These are phyloP conservation scores for Drosophila koepferae DNA, from an alignment of 2,888 invertebrate genomes.

Conservation along the genomic window DNA sequence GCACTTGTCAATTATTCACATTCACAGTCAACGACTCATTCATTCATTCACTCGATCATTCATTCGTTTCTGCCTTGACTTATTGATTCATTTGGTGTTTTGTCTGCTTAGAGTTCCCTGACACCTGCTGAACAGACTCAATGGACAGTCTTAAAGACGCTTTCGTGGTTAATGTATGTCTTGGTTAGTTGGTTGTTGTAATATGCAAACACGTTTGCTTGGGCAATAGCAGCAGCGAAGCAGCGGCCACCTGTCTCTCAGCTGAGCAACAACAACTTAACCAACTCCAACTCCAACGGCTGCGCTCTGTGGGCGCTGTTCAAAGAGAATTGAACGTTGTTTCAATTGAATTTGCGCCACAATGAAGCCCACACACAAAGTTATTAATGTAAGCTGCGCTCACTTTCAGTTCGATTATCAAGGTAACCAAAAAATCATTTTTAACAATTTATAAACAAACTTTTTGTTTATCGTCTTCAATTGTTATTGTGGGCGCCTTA, in stretches of 20 bases:
- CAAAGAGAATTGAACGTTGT: constrained; percentile 29
- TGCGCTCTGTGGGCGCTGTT: background rate
- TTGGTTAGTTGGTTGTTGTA: background rate
- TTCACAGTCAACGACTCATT: constrained; percentile 17
- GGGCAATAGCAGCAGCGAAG: constrained; percentile 11
- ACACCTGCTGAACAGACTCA: background rate
- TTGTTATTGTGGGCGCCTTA: constrained; percentile 5
- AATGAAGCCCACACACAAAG: constrained; percentile 14
- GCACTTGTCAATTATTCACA: constrained; percentile 60
- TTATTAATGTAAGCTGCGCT: constrained; percentile 6
- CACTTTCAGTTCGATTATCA: constrained; percentile 19
- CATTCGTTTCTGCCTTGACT: background rate
- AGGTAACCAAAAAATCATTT: constrained; percentile 28
- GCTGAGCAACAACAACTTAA: background rate
- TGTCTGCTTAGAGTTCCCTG: too few relatives aligned
- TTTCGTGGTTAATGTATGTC: background rate
- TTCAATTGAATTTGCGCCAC: constrained; percentile 43
- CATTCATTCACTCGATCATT: constrained; percentile 12
- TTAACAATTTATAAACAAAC: constrained; percentile 20
- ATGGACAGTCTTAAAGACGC: background rate
- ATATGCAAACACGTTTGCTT: constrained; percentile 29
- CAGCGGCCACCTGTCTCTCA: background rate
- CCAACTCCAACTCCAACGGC: background rate
- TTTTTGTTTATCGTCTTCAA: constrained; percentile 16
- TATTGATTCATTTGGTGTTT: too few relatives aligned